Conservation (phyloP, 2,113 vertebrate genomes). For the Sphyrna mokarran region DNA sequence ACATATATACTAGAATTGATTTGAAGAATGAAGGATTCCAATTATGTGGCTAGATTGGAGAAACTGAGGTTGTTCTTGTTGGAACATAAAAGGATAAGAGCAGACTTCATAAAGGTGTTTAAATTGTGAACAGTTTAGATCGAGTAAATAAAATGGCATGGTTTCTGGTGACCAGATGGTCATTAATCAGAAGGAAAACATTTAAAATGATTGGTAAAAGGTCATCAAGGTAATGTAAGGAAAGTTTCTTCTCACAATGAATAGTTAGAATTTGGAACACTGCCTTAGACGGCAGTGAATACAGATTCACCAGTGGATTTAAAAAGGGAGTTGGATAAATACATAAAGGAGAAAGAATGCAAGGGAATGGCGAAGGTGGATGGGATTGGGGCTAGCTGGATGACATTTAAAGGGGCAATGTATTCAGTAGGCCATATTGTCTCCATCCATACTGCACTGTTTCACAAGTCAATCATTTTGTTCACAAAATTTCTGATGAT, state of each 20-base stretch:
- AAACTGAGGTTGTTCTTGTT: no score
- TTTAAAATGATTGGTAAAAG: neutral
- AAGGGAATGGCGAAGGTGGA: neutral
- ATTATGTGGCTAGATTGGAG: no score
- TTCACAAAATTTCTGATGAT: neutral
- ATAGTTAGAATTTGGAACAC: neutral
- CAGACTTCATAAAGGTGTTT: no score
- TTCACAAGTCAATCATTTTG: neutral
- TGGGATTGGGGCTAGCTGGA: neutral
- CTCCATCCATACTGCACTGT: neutral
- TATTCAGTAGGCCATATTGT: neutral
- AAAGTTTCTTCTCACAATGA: neutral
- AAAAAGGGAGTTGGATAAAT: neutral
- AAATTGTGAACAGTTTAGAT: no score
- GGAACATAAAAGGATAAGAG: no score
- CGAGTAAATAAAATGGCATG: no score
- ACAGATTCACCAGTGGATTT: neutral
- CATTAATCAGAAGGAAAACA: neutral
- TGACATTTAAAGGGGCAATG: neutral
- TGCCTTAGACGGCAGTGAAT: neutral
- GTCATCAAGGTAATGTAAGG: neutral
- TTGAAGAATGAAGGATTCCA: no score
- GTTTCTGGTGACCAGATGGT: no score
- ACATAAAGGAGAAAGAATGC: neutral
- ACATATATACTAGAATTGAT: no score